phyloP scores from a whole-genome alignment of 92 coral and sea anemone genomes.

The Hydrozoanthus gracilis region DNA sequence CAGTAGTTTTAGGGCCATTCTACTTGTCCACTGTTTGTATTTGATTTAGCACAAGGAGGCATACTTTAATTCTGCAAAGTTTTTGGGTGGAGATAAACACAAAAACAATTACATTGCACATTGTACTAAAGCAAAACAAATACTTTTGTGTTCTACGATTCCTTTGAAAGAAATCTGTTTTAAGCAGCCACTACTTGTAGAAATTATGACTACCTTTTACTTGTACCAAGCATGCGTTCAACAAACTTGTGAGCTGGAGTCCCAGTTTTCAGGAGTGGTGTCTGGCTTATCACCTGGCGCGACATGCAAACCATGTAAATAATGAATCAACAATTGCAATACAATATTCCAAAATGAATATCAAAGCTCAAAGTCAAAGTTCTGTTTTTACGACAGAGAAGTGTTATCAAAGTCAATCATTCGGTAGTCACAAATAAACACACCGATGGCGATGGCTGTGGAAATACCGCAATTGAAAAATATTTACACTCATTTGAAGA shows the following conservation, averaged over 20 bases:
- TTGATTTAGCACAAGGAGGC: background rate
- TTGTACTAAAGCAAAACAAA: background rate
- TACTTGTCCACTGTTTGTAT: background rate
- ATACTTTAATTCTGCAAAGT: background rate
- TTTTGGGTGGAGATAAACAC: background rate
- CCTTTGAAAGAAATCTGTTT: background rate
- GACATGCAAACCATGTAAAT: slow-evolving; percentile 35
- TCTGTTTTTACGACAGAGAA: background rate
- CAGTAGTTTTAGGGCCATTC: too few relatives aligned
- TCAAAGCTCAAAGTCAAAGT: slow-evolving; percentile 4
- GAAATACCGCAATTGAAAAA: background rate
- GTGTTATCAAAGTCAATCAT: background rate
- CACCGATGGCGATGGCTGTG: background rate
- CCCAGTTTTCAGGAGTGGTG: slow-evolving; percentile 27
- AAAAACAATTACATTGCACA: background rate
- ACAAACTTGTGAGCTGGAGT: slow-evolving; percentile 30
- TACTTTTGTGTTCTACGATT: background rate
- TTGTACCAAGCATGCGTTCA: slow-evolving; percentile 10
- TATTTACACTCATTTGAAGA: background rate
- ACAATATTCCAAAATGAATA: background rate
- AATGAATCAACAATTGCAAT: slow-evolving; percentile 7
- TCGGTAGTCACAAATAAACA: slow-evolving; percentile 16
- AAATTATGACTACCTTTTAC: slow-evolving; percentile 3
- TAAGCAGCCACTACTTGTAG: background rate
- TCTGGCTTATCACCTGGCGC: slow-evolving; percentile 18